Conservation (phyloP, 2,797 vertebrate species). For the Malurus splendens region DNA sequence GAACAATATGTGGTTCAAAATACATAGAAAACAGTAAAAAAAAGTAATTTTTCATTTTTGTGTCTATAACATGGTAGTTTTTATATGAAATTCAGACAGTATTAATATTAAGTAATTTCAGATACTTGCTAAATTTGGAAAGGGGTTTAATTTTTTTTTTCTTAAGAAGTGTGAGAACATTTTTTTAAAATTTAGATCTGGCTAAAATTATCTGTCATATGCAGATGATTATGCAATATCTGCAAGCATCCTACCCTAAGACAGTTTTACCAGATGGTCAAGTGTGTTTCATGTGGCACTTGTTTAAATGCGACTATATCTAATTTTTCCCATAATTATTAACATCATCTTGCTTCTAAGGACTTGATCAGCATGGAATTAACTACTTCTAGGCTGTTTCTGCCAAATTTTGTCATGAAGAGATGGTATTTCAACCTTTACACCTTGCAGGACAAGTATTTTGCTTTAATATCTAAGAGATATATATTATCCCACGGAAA, state of each 20-base stretch:
- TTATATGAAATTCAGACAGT: background rate
- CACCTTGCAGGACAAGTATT: background rate
- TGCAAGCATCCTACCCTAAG: conserved; percentile 63
- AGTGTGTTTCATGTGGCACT: conserved; percentile 64
- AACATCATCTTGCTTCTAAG: conserved; percentile 39
- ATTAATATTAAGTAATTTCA: background rate
- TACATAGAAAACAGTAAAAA: background rate
- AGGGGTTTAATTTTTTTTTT: background rate
- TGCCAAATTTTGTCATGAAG: background rate
- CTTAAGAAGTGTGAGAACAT: background rate
- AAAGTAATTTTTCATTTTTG: background rate
- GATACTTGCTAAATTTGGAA: background rate
- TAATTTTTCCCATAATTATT: conserved; percentile 62
- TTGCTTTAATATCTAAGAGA: background rate
- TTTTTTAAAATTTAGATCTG: conserved; percentile 52
- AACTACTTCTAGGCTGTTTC: background rate
- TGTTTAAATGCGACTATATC: conserved; percentile 62
- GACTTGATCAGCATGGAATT: background rate
- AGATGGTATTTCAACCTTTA: background rate
- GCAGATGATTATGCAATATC: conserved; percentile 65
- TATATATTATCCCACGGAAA: background rate
- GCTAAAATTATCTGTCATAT: conserved; percentile 71
- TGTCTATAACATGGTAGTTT: background rate
- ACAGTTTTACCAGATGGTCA: conserved; percentile 69
- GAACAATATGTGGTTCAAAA: background rate